phyloP scores from a whole-genome alignment of 2,888 invertebrate species.

The Gisinianus flammeolus region DNA sequence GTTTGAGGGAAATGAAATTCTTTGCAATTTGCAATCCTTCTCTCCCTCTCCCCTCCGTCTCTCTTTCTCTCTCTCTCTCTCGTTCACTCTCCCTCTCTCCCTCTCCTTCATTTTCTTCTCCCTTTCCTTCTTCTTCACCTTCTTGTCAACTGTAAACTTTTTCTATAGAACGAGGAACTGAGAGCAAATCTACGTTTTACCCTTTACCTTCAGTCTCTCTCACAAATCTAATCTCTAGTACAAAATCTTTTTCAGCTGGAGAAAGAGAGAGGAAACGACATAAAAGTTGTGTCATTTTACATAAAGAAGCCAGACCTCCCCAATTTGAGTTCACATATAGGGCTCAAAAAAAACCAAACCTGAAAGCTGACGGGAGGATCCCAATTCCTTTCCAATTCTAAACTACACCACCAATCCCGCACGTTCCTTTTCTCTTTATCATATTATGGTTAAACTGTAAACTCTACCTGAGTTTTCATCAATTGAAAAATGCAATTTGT shows the following conservation, averaged over 20 bases:
- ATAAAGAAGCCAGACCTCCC: background rate
- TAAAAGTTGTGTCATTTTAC: background rate
- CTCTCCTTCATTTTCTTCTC: background rate
- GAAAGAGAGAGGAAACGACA: background rate
- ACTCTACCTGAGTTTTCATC: background rate
- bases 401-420: no score
- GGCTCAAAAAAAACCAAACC: no score
- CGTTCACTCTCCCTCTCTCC: background rate
- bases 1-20: slow-evolving; percentile 18
- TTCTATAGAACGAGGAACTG: background rate
- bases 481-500: background rate
- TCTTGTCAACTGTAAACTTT: background rate
- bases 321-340: no score
- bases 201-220: background rate
- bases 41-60: background rate
- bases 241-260: background rate
- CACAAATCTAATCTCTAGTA: background rate
- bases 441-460: no score
- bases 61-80: background rate
- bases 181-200: background rate
- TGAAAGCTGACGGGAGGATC: no score
- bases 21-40: background rate
- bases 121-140: background rate
- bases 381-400: no score
- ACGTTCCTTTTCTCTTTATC: no score